A percentile compares a stretch with the other conserved stretches of the same genome.
Evolutionary conservation across 2,113 vertebrate genomes (phyloP).

Genomic region (Paedocypris sp.): DNA sequence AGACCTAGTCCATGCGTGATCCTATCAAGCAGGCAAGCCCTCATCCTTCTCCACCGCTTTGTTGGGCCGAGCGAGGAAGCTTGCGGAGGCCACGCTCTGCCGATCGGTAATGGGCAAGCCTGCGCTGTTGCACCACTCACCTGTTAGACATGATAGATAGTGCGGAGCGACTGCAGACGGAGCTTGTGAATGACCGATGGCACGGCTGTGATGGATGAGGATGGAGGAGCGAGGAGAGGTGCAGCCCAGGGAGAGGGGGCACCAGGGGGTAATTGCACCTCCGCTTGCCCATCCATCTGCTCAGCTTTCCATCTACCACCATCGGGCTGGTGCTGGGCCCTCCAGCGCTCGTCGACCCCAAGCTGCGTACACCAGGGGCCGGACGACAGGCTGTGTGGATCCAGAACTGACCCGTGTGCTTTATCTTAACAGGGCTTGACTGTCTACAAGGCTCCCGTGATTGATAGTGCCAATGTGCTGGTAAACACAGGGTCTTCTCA

Average conservation of each 20-base stretch:
- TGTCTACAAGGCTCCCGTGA: constrained; percentile 31
- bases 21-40: constrained; percentile 20
- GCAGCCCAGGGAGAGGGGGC: constrained; percentile 21
- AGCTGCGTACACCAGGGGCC: constrained; percentile 17
- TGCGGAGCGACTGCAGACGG: constrained; percentile 26
- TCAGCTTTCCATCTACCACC: constrained; percentile 16
- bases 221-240: constrained; percentile 19
- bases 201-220: constrained; percentile 37
- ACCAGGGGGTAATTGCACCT: constrained; percentile 43
- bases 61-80: constrained; percentile 17
- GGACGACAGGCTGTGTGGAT: constrained; percentile 21
- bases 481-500: constrained; percentile 30
- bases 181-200: constrained; percentile 34
- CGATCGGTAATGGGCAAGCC: constrained; percentile 30
- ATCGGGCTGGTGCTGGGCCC: constrained; percentile 7
- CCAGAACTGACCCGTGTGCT: constrained; percentile 28
- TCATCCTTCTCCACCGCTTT: constrained; percentile 10
- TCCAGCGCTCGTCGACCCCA: constrained; percentile 9
- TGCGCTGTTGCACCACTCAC: constrained; percentile 29
- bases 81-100: constrained; percentile 8
- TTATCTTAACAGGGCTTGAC: constrained; percentile 38
- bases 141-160: constrained; percentile 39
- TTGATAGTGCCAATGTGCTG: constrained; percentile 34
- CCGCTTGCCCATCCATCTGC: constrained; percentile 42
- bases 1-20: constrained; percentile 9